phyloP scores from a whole-genome alignment of 2,797 vertebrate genomes.

The Hyperoplus lanceolatus region DNA sequence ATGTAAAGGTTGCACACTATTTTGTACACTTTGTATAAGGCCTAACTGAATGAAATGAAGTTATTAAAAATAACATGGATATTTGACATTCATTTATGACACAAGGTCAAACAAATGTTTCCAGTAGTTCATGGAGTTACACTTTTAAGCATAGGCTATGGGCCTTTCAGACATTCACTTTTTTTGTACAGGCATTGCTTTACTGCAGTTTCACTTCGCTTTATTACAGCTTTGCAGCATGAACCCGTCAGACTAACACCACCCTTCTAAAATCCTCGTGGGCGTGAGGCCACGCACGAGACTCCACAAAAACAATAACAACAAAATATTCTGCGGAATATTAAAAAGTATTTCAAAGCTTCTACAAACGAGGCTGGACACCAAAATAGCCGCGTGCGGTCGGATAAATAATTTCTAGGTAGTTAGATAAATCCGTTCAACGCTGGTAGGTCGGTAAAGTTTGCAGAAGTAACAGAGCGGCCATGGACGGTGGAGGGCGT shows the following conservation, averaged over 20 bases:
- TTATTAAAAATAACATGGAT: neutral
- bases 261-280: conserved; percentile 14
- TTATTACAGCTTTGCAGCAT: neutral
- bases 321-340: accelerated
- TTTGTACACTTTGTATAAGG: neutral
- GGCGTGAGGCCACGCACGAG: conserved; percentile 15
- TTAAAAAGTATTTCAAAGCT: neutral
- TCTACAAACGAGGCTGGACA: neutral
- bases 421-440: neutral
- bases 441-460: neutral
- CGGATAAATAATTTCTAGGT: neutral
- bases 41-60: neutral
- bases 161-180: neutral
- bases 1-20: neutral
- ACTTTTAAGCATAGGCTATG: neutral
- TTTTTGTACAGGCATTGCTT: neutral
- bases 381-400: too few species aligned
- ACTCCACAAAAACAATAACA: conserved; percentile 7
- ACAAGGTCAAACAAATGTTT: neutral
- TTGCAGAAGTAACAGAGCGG: conserved; percentile 20
- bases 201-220: neutral
- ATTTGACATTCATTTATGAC: neutral
- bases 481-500: conserved; percentile 11
- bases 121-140: neutral
- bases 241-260: neutral